Evolutionary conservation across 2,797 vertebrate genomes (phyloP).

Genomic region (Chaunax sp.): DNA sequence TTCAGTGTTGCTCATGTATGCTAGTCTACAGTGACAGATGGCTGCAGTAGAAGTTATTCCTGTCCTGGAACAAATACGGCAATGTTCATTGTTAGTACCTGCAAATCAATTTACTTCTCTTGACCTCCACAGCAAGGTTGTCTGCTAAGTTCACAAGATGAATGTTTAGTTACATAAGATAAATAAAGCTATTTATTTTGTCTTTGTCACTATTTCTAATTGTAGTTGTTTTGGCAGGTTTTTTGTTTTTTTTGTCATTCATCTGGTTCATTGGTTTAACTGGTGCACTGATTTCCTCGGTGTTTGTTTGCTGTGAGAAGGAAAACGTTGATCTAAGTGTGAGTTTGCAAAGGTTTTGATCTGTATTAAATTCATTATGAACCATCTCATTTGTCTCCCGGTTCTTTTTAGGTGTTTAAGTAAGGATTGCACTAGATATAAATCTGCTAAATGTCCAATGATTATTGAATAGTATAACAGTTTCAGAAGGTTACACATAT

Average conservation of each 20-base stretch:
- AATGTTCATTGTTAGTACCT: conserved; percentile 33
- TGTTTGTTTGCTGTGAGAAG: conserved; percentile 16
- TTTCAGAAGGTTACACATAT: conserved; percentile 30
- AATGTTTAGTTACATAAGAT: conserved; percentile 18
- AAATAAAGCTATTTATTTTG: conserved; percentile 37
- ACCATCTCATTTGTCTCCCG: conserved; percentile 31
- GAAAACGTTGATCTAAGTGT: conserved; percentile 20
- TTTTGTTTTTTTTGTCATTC: conserved; percentile 4
- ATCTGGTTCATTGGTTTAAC: conserved; percentile 23
- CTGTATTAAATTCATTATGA: conserved; percentile 56
- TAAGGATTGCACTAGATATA: conserved; percentile 9
- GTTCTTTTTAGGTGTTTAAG: conserved; percentile 16
- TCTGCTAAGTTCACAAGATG: conserved; percentile 17
- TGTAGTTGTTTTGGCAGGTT: conserved; percentile 8
- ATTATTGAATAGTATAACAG: conserved; percentile 38
- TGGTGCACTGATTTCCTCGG: conserved; percentile 21
- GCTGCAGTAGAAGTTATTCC: conserved; percentile 35
- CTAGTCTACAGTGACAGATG: conserved; percentile 15
- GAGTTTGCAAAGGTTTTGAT: conserved; percentile 28
- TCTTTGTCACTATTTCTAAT: conserved; percentile 24
- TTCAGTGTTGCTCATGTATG: conserved; percentile 25
- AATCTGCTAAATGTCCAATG: conserved; percentile 15
- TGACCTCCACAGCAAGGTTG: conserved; percentile 16
- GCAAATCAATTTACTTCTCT: conserved; percentile 18
- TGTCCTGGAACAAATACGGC: conserved; percentile 22